Conservation (phyloP, 2,888 invertebrate species). For the Leptinotarsa rubiginosa region DNA sequence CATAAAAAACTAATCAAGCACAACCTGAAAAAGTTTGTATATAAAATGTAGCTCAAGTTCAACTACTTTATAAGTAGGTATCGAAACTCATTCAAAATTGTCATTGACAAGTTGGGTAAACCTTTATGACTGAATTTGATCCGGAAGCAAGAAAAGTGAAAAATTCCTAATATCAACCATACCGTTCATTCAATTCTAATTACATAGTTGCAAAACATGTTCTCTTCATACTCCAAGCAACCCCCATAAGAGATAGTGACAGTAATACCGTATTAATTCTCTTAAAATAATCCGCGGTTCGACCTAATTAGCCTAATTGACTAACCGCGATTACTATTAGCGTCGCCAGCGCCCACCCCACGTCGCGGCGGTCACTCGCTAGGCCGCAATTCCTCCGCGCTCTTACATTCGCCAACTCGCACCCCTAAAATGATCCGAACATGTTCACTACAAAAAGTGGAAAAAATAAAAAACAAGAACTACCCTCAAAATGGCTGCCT, state of each 20-base stretch:
- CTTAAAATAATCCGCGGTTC: background rate
- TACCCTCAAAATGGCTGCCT: conserved; percentile 82
- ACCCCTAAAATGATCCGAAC: conserved; percentile 66
- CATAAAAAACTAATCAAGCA: no score
- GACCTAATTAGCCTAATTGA: conserved; percentile 60
- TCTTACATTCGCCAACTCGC: conserved; percentile 64
- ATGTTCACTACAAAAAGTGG: conserved; percentile 64
- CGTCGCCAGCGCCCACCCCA: conserved; percentile 63
- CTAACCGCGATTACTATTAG: conserved; percentile 61
- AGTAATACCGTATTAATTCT: background rate
- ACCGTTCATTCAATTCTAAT: no score
- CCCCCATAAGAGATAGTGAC: conserved; percentile 14
- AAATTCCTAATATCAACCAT: no score
- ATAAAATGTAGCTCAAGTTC: no score
- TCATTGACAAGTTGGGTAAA: no score
- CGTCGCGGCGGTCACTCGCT: conserved; percentile 19
- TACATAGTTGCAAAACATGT: no score
- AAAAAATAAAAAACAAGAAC: conserved; percentile 70
- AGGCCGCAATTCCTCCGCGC: conserved; percentile 42
- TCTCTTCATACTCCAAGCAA: background rate
- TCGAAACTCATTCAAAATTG: no score
- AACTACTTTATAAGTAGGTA: no score
- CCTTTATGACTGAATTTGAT: no score
- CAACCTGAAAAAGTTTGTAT: no score
- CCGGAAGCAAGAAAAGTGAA: no score